Evolutionary conservation across 2,888 invertebrate species (phyloP), one percentile per base, ranked within the genome.

Genomic region (Vandiemenella viatica): DNA sequence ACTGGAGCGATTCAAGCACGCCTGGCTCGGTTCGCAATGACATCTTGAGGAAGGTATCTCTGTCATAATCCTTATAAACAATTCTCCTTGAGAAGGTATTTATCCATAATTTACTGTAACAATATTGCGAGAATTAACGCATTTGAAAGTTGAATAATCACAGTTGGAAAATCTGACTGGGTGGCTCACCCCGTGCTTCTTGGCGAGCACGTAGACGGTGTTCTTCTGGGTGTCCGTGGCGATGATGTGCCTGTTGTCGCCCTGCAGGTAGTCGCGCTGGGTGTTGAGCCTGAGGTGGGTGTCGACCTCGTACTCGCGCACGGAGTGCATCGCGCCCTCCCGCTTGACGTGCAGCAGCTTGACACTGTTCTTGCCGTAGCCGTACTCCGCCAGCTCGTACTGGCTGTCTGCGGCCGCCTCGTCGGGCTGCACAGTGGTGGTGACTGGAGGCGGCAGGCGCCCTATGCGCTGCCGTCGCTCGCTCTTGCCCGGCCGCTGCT

Each of bases 221-320:
- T 87, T 87, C 67, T 86, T 86, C 63, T 86, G 86, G 1, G 84
- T 80, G 61, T 86, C 86, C 1, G 86, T 86, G 10, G 85, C 85
- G 16, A 87, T 79, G 52, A 87, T 80, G 60, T 83, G 82, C 45
- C 77, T 74, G 61, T 87, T 87, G 65, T 86, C 82, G 15, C 82
- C 81, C 54, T 71, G 61, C 1, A 80, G 66, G 64, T 83, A 87
- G 55, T 86, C 84, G 55, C 77, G 77, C 60, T 79, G 77, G 3
- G 77, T 77, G 52, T 75, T 71, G 47, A 86, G 67, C 56, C 80
- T 79, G 43, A 87, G 67, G 57, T 80, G 79, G 1, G 83, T 83
- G 58, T 75, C 73, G 13, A 80, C 83, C 67, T 85, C 84, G 59
- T 79, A 77, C 62, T 87, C 86, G 52, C 81, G 73, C 54, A 85